Evolutionary conservation across 2,797 vertebrate genomes (phyloP).

Genomic region (Crocodylus rhombifer): DNA sequence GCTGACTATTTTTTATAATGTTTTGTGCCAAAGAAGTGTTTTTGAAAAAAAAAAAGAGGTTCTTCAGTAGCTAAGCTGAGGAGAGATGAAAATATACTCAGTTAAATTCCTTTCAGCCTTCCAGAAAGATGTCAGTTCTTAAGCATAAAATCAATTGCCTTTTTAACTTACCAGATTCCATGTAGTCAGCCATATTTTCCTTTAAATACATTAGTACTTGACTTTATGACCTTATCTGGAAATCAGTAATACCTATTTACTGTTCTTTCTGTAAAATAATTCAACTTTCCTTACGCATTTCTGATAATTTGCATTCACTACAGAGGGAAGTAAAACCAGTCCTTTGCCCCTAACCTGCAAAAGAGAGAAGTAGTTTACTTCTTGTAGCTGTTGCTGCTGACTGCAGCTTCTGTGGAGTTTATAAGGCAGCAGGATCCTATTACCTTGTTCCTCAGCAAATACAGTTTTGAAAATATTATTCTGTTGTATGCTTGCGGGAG

Average conservation of each 20-base stretch:
- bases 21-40: no score
- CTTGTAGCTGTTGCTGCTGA: no score
- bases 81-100: neutral
- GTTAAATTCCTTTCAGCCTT: fast-evolving
- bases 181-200: neutral
- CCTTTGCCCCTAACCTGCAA: no score
- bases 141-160: neutral
- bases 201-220: neutral
- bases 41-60: neutral
- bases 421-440: no score
- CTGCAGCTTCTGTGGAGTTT: no score
- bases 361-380: no score
- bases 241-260: neutral
- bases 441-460: no score
- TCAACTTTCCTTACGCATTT: no score
- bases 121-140: neutral
- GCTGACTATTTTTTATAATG: neutral
- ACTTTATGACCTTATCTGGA: neutral
- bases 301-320: no score
- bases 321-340: no score
- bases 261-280: neutral
- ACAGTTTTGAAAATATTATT: no score
- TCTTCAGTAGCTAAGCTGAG: neutral
- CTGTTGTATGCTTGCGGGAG: no score
- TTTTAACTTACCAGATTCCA: neutral